Percentiles rank a stretch among this genome's conserved stretches.
Evolutionary conservation across 2,797 vertebrate genomes (phyloP).

Genomic region (Siniperca obscura): DNA sequence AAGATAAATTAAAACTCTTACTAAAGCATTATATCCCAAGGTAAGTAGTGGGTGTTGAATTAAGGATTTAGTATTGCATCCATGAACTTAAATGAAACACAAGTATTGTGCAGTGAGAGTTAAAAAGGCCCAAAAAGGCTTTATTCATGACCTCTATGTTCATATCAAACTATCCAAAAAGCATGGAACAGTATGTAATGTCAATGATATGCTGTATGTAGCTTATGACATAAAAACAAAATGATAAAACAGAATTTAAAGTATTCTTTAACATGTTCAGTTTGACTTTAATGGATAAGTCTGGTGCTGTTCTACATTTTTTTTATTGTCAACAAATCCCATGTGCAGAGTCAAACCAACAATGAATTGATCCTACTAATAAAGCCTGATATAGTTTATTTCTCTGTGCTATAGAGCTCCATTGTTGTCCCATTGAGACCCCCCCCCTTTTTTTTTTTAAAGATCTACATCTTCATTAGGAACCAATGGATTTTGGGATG

Average conservation of each 20-base stretch:
- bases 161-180: background rate
- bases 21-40: background rate
- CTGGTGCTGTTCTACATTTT: background rate
- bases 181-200: background rate
- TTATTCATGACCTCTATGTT: background rate
- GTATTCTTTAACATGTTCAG: background rate
- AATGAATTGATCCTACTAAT: background rate
- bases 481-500: background rate
- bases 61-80: no score
- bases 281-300: background rate
- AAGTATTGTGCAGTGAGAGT: background rate
- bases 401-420: background rate
- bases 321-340: background rate
- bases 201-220: background rate
- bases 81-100: constrained; percentile 2
- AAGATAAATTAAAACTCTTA: background rate
- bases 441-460: background rate
- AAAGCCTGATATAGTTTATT: background rate
- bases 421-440: background rate
- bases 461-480: background rate
- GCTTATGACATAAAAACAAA: background rate
- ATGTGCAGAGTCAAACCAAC: background rate
- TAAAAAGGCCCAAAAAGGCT: background rate
- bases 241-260: background rate
- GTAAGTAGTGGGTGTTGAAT: background rate